Percentiles rank a stretch among this genome's conserved stretches.
Conservation (phyloP, 2,113 vertebrate genomes). For the Gobius niger region DNA sequence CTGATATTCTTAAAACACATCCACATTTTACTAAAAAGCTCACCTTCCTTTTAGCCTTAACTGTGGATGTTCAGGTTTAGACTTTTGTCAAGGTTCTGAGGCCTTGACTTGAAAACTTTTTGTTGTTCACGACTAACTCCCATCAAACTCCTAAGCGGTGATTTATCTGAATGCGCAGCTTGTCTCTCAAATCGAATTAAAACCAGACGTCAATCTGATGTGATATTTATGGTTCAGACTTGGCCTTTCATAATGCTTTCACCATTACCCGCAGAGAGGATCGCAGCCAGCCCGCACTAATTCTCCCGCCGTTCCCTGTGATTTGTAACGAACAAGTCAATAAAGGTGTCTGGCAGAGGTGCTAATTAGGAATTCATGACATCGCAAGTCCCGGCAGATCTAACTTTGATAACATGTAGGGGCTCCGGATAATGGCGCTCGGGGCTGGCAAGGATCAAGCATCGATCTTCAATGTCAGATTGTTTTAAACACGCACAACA, state of each 20-base stretch:
- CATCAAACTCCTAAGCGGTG: not conserved
- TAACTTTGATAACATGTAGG: constrained; percentile 11
- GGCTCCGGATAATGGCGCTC: constrained; percentile 37
- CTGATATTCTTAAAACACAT: too few relatives aligned
- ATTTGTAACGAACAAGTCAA: constrained; percentile 59
- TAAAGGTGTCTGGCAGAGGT: constrained; percentile 55
- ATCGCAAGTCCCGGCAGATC: constrained; percentile 29
- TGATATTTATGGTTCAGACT: constrained; percentile 54
- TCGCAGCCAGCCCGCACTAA: constrained; percentile 17
- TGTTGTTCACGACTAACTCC: not conserved
- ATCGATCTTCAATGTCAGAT: constrained; percentile 28
- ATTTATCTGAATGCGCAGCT: constrained; percentile 24
- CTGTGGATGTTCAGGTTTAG: not conserved
- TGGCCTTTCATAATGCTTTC: constrained; percentile 50
- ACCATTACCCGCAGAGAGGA: constrained; percentile 28
- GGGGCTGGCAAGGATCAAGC: constrained; percentile 26
- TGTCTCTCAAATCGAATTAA: constrained; percentile 45
- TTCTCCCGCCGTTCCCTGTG: constrained; percentile 39
- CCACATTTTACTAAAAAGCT: too few relatives aligned
- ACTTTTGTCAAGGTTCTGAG: too few relatives aligned
- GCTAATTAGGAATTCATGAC: constrained; percentile 61
- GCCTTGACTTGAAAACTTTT: not conserved
- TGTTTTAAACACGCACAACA: constrained; percentile 10
- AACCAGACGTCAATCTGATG: constrained; percentile 44
- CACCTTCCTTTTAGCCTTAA: too few relatives aligned